A percentile compares a stretch with the other conserved stretches of the same genome.
phyloP scores from a whole-genome alignment of 1,140 invertebrate genomes.

The Cyclargus thomasi region DNA sequence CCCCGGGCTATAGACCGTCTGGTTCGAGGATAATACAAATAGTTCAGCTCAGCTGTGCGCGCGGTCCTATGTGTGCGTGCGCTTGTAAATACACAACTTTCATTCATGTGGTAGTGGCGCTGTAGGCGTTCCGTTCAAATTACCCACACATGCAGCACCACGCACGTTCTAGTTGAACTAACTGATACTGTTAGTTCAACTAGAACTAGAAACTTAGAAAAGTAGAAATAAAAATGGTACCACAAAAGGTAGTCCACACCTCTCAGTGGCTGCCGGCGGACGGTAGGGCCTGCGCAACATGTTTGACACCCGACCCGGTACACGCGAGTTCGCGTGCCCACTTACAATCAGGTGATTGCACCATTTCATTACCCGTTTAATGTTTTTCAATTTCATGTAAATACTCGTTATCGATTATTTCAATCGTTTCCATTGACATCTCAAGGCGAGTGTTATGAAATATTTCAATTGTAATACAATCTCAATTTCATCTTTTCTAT shows the following conservation, averaged over 20 bases:
- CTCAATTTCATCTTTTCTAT: no score
- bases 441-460: background rate
- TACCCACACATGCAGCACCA: background rate
- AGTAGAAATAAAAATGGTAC: no score
- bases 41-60: no score
- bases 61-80: no score
- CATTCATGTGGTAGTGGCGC: no score
- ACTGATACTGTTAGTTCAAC: no score
- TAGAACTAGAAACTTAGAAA: no score
- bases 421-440: background rate
- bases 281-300: constrained; percentile 17
- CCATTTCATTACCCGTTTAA: constrained; percentile 21
- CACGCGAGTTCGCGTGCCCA: constrained; percentile 39
- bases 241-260: background rate
- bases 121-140: no score
- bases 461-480: background rate
- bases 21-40: no score
- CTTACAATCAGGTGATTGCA: constrained; percentile 21
- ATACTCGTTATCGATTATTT: constrained; percentile 5
- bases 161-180: background rate
- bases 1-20: no score
- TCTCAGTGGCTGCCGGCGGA: background rate
- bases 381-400: background rate
- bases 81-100: no score
- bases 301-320: constrained; percentile 33